Base-by-base conservation (phyloP, 2,888 invertebrate genomes). In the Plebejus argus region DNA sequence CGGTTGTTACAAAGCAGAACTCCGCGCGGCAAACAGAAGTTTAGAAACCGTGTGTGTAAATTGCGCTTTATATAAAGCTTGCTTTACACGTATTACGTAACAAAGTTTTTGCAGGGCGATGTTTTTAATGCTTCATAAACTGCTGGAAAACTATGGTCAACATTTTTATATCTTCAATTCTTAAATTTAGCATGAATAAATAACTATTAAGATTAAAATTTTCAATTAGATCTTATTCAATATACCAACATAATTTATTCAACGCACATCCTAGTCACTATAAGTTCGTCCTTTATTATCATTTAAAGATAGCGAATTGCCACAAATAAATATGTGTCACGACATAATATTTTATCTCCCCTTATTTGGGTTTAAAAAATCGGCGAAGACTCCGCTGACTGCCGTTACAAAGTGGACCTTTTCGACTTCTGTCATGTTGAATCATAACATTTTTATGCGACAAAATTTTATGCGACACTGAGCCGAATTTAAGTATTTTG, bases 51-150 rank as follows among this genome's bases (percentile, higher is more conserved):
- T 28, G 23, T 28, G 61, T 66, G 61, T 23, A 23, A 66, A 66
- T 28, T 66, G 61, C 61, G 61, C 28, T 66, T 66, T 66, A 66
- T 66, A 66, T 28, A 66, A 66, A 66, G 61, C 28, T 28, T 28
- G 3, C 4, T 3, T 66, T 66, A 23, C 12, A 66, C 7, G 7
- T 58, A 58, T 66, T 20, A 66, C 12, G 61, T 5, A 7, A 66
- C 23, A 20, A 66, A 66, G 28, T 58, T 58, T 58, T 20, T 58
- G 15, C 3, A 61, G 23, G 61, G 61, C 12, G 23, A 61, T 58
- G 58, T 58, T 20, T 58, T 20, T 28, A 15, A 10, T 20, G 58
- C 58, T 58, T n/a, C 8, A 23, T 61, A 58, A 58, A 8, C 20
- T 20, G n/a, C 2, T 20, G 1, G 2, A 23, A 10, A 23, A 12